Base-by-base conservation (phyloP, 2,797 vertebrate species). In the Nasua narica region DNA sequence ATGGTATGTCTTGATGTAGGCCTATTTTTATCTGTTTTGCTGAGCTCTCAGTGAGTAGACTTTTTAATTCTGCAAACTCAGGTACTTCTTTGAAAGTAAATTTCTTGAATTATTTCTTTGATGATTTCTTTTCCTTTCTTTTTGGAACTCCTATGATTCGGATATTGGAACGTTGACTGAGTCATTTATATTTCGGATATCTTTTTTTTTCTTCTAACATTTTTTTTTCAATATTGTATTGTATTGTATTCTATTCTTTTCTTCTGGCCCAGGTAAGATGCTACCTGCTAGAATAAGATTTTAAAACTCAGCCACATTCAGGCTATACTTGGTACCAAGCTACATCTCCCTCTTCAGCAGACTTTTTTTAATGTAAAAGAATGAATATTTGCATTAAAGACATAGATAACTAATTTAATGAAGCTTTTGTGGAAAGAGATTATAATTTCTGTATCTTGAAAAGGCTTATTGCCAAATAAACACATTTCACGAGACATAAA, bases 401-500 rank as follows among this genome's bases (percentile, higher is more conserved):
- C 40, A 95, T 27, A 91, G 89, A n/a, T 60, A 97, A 62, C 43
- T 86, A 89, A 90, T 58, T 96, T 94, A 95, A 89, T 87, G 69
- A 91, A 37, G 69, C 67, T 52, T 90, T 69, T 90, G 65, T 95
- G 54, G 72, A 43, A 69, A 97, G 69, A 86, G 77, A 87, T 65
- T 76, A 0, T 85, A 86, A 52, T 96, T 96, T 96, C 78, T 96
- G 3, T 96, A 65, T 94, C 32, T 96, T 91, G 84, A 93, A 95
- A 96, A 93, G 65, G 15, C 76, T 95, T 94, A 74, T 82, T 94
- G 83, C 62, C 81, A 95, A 48, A 87, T 97, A 90, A 84, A 43
- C n/a, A 77, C 27, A 70, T 37, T 95, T 97, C 19, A 78, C 81
- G 89, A 94, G 65, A 65, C 29, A 74, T 76, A 91, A 92, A 87